phyloP scores from a whole-genome alignment of 2,888 invertebrate species.

The Pinctada fucata region DNA sequence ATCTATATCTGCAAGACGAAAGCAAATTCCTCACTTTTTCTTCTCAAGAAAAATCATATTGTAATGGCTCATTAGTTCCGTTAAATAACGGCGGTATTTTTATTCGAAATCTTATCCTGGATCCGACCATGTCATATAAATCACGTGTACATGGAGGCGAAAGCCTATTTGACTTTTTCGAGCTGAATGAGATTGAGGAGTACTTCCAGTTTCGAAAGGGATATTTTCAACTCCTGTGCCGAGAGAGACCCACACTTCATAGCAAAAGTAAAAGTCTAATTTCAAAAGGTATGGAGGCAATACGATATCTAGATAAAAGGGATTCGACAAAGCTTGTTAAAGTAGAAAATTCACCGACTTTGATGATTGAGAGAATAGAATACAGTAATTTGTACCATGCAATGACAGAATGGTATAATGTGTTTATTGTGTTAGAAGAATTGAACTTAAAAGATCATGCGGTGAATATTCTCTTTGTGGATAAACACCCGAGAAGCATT shows the following conservation, averaged over 20 bases:
- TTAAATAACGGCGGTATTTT: background rate
- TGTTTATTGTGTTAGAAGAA: background rate
- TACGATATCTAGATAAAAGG: background rate
- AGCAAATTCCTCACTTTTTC: too few relatives aligned
- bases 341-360: background rate
- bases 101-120: background rate
- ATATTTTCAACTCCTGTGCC: background rate
- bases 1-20: too few relatives aligned
- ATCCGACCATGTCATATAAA: background rate
- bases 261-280: background rate
- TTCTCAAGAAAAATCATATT: background rate
- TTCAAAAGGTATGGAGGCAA: background rate
- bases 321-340: background rate
- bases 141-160: background rate
- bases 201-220: background rate
- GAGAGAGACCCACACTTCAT: background rate
- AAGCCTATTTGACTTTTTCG: background rate
- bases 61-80: background rate
- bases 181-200: background rate
- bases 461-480: slow-evolving; percentile 2
- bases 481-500: background rate
- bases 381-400: background rate
- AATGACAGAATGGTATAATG: slow-evolving; percentile 10
- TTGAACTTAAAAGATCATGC: background rate
- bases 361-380: background rate